Percentiles rank a stretch among this genome's conserved stretches.
Evolutionary conservation across 2,888 invertebrate genomes (phyloP).

Genomic region (Drosophila multiciliata): DNA sequence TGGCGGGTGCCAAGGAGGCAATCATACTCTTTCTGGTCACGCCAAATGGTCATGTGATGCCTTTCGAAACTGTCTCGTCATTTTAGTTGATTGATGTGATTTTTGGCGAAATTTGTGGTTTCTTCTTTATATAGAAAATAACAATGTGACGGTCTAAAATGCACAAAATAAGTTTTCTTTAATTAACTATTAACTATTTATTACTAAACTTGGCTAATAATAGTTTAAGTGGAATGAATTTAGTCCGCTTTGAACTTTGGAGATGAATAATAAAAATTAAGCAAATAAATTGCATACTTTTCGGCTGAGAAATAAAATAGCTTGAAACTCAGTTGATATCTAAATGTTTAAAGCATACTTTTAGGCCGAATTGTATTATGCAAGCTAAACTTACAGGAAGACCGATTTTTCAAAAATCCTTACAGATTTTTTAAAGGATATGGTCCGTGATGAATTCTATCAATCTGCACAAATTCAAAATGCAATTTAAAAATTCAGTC

Average conservation of each 20-base stretch:
- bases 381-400: no score
- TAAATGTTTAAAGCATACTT: no score
- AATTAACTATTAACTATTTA: background rate
- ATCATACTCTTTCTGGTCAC: conserved; percentile 72
- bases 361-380: no score
- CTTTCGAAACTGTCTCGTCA: conserved; percentile 67
- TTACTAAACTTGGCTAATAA: no score
- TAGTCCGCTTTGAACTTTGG: no score
- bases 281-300: no score
- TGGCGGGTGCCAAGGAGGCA: conserved; percentile 39
- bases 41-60: conserved; percentile 74
- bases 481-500: background rate
- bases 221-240: no score
- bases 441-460: background rate
- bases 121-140: background rate
- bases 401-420: no score
- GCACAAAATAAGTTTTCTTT: background rate
- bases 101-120: background rate
- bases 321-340: no score
- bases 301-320: no score
- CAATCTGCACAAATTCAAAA: background rate
- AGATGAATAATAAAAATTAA: no score
- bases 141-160: background rate
- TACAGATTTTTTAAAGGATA: no score
- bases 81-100: background rate